These are phyloP conservation scores for Cephus nigrinus DNA, from an alignment of 2,888 invertebrate species.

Conservation along the genomic window DNA sequence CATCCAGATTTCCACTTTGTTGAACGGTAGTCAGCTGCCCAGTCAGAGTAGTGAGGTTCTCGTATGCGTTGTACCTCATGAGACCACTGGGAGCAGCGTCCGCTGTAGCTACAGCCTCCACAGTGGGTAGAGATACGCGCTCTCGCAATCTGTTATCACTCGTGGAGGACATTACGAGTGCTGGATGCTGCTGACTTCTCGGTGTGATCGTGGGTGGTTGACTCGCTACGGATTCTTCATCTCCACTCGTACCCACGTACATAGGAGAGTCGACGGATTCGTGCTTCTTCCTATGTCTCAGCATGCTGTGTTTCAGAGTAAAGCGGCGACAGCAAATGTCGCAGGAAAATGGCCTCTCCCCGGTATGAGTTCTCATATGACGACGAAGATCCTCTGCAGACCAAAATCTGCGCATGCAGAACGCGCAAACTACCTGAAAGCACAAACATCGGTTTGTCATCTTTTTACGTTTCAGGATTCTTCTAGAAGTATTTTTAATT, in stretches of 20 bases:
- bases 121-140: constrained; percentile 53
- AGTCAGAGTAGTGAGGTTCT: constrained; percentile 54
- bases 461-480: neutral
- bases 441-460: constrained; percentile 6
- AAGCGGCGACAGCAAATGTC: constrained; percentile 89
- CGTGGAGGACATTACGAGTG: constrained; percentile 32
- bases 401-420: constrained; percentile 94
- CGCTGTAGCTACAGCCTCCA: constrained; percentile 53
- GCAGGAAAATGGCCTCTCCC: constrained; percentile 92
- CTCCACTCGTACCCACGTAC: constrained; percentile 70
- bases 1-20: constrained; percentile 46
- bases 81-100: constrained; percentile 58
- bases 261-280: constrained; percentile 71
- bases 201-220: constrained; percentile 56
- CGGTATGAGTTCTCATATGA: constrained; percentile 94
- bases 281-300: constrained; percentile 92
- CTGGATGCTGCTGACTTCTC: constrained; percentile 47
- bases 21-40: constrained; percentile 43
- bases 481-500: neutral
- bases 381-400: constrained; percentile 92
- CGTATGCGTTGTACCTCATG: constrained; percentile 53
- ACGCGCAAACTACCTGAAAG: constrained; percentile 83
- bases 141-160: constrained; percentile 46
- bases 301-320: constrained; percentile 94
- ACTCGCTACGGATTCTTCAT: constrained; percentile 65